Evolutionary conservation across 2,113 vertebrate species (phyloP).

Genomic region (Micronycteris hirsuta): DNA sequence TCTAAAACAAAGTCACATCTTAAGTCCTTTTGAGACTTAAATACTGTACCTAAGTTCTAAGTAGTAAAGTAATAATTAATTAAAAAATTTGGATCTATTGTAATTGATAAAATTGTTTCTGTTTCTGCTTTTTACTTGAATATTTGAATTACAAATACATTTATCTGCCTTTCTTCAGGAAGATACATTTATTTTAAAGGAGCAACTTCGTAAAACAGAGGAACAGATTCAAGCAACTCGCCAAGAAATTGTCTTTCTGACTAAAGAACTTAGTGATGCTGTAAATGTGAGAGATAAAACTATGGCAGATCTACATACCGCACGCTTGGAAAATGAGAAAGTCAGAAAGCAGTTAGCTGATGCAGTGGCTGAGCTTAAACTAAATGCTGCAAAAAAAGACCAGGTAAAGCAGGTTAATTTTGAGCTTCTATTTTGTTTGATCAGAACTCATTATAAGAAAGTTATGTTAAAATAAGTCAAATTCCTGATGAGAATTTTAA

Average conservation of each 20-base stretch:
- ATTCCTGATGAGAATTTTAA: background rate
- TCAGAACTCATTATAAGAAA: background rate
- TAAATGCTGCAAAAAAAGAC: constrained; percentile 81
- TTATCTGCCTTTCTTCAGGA: constrained; percentile 79
- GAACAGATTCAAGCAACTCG: constrained; percentile 93
- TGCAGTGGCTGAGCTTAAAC: constrained; percentile 86
- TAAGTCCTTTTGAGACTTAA: background rate
- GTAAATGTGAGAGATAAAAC: constrained; percentile 92
- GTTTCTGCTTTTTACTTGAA: constrained; percentile 28
- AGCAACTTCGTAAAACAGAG: constrained; percentile 94
- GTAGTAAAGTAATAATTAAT: background rate
- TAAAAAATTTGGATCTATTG: background rate
- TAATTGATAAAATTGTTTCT: constrained; percentile 6
- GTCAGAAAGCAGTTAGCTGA: constrained; percentile 86
- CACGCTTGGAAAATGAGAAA: constrained; percentile 88
- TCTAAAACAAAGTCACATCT: background rate
- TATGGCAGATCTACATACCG: constrained; percentile 93
- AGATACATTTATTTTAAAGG: constrained; percentile 87
- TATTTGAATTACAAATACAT: constrained; percentile 25
- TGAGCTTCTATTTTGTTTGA: background rate
- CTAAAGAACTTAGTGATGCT: constrained; percentile 93
- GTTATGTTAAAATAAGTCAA: background rate
- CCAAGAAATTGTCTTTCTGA: constrained; percentile 90
- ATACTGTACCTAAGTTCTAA: background rate
- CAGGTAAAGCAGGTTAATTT: constrained; percentile 78